Percentiles rank a stretch among this genome's conserved stretches.
Conservation (phyloP, 2,797 vertebrate species). For the Tenualosa thibaudeaui region DNA sequence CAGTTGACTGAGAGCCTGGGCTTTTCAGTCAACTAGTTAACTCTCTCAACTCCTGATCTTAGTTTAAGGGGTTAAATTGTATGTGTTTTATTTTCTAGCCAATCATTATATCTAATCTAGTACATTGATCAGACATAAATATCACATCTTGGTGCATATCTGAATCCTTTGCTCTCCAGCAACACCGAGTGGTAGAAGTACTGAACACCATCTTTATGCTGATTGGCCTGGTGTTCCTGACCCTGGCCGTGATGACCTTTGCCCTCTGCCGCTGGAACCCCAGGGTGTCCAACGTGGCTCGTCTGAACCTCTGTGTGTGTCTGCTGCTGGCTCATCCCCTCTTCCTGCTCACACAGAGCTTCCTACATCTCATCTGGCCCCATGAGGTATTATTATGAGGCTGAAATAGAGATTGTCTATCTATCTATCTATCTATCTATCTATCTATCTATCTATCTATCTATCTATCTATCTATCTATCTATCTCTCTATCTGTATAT, state of each 20-base stretch:
- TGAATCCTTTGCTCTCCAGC: constrained; percentile 9
- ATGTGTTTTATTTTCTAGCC: too few relatives aligned
- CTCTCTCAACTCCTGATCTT: too few relatives aligned
- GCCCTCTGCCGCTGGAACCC: constrained; percentile 37
- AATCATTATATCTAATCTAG: too few relatives aligned
- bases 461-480: too few relatives aligned
- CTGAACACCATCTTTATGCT: constrained; percentile 36
- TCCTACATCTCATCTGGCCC: not conserved
- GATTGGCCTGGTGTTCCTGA: constrained; percentile 46
- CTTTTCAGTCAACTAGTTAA: too few relatives aligned
- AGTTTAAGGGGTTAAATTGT: too few relatives aligned
- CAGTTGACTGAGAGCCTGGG: too few relatives aligned
- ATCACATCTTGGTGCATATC: too few relatives aligned
- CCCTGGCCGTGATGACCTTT: constrained; percentile 46
- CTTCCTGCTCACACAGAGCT: constrained; percentile 28
- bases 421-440: not conserved
- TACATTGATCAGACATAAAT: too few relatives aligned
- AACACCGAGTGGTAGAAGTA: not conserved
- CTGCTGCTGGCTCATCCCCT: constrained; percentile 33
- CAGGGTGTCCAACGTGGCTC: constrained; percentile 34
- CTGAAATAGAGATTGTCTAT: not conserved
- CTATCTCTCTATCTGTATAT: too few relatives aligned
- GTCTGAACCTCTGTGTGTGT: constrained; percentile 35
- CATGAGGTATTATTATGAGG: not conserved
- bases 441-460: too few relatives aligned